Percentiles rank a stretch among this genome's conserved stretches.
These are phyloP conservation scores for Lacerta viridis DNA, from an alignment of 2,797 vertebrate species.

Conservation along the genomic window DNA sequence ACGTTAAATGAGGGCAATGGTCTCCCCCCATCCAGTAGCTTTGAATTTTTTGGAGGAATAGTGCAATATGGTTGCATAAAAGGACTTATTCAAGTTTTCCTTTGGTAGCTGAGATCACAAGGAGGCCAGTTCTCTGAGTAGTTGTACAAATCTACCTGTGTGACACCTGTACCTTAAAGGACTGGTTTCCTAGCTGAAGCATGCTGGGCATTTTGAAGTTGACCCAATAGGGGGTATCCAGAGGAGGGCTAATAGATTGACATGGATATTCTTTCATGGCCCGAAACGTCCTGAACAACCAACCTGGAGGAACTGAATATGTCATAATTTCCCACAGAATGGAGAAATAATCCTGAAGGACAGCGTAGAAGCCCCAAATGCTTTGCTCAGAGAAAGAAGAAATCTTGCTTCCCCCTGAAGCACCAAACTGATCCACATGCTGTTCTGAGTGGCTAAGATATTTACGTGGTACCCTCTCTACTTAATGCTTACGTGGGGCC, in stretches of 20 bases:
- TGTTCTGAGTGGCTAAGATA: background rate
- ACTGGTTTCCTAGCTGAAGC: conserved; percentile 29
- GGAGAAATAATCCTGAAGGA: conserved; percentile 12
- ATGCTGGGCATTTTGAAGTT: conserved; percentile 41
- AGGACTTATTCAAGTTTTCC: conserved; percentile 29
- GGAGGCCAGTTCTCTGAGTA: conserved; percentile 38
- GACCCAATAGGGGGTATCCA: conserved; percentile 28
- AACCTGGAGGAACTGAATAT: conserved; percentile 7
- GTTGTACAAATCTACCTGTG: conserved; percentile 32
- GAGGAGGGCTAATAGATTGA: conserved; percentile 29
- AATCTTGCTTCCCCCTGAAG: background rate
- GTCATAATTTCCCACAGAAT: conserved; percentile 5
- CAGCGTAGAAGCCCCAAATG: background rate
- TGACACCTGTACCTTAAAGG: conserved; percentile 31
- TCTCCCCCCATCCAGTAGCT: background rate
- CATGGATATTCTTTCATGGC: conserved; percentile 28
- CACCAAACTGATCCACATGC: background rate
- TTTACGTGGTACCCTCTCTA: background rate
- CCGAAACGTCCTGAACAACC: conserved; percentile 12
- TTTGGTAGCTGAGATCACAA: conserved; percentile 42
- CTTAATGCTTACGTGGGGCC: background rate
- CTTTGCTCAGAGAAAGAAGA: conserved; percentile 8
- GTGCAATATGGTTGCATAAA: conserved; percentile 28
- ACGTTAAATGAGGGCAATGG: conserved; percentile 7
- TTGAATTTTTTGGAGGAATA: conserved; percentile 16